Evolutionary conservation across 2,888 invertebrate species (phyloP).

Genomic region (Eulithis prunata): DNA sequence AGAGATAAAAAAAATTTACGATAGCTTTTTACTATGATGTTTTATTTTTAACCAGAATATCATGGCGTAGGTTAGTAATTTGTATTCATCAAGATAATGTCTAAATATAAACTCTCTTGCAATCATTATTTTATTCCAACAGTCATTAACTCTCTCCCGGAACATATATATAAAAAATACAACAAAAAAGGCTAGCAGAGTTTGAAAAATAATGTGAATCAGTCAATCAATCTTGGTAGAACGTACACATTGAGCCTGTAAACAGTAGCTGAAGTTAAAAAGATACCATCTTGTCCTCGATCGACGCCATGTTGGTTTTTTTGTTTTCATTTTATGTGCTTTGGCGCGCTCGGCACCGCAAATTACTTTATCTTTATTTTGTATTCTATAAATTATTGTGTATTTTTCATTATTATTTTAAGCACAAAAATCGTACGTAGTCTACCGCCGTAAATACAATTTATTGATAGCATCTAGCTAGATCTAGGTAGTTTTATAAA

Average conservation of each 20-base stretch:
- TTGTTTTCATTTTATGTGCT: conserved; percentile 41
- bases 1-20: no score
- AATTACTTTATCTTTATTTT: conserved; percentile 29
- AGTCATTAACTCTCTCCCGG: background rate
- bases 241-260: conserved; percentile 49
- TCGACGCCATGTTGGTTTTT: conserved; percentile 49
- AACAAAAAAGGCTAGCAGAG: conserved; percentile 15
- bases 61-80: no score
- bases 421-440: conserved; percentile 38
- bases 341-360: conserved; percentile 38
- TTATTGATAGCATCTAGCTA: conserved; percentile 51
- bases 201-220: conserved; percentile 22
- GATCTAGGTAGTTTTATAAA: conserved; percentile 44
- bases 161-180: background rate
- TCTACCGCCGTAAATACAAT: conserved; percentile 47
- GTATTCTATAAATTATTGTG: conserved; percentile 37
- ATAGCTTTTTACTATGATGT: no score
- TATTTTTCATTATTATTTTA: background rate
- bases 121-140: no score
- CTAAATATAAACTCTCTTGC: no score
- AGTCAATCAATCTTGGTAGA: conserved; percentile 45
- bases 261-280: conserved; percentile 57
- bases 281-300: conserved; percentile 59
- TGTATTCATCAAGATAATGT: no score
- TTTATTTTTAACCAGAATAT: no score